phyloP scores from a whole-genome alignment of 1,140 invertebrate species.

The Cataglyphis hispanica region DNA sequence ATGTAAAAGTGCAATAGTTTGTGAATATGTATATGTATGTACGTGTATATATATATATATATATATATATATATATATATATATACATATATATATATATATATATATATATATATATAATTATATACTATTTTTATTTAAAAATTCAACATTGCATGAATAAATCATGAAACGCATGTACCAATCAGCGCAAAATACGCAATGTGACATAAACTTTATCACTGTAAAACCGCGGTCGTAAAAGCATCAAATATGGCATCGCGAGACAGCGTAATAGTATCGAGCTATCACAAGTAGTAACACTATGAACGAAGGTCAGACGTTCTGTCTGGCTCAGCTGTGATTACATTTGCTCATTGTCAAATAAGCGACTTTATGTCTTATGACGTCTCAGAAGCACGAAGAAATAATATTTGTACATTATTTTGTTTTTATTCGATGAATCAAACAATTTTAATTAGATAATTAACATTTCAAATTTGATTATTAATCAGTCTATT shows the following conservation, averaged over 20 bases:
- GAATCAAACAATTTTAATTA: neutral
- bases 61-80: too few species aligned
- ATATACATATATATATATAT: too few species aligned
- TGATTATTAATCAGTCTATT: too few species aligned
- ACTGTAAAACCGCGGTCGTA: neutral
- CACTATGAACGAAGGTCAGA: constrained; percentile 13
- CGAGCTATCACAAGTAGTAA: constrained; percentile 43
- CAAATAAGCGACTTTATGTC: constrained; percentile 17
- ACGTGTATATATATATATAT: too few species aligned
- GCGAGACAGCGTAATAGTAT: neutral
- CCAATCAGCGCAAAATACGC: constrained; percentile 2
- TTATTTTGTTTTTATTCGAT: neutral
- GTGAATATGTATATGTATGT: too few species aligned
- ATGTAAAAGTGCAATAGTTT: neutral
- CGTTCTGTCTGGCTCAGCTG: constrained; percentile 31
- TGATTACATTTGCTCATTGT: constrained; percentile 42
- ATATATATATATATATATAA: too few species aligned
- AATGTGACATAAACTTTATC: constrained; percentile 21
- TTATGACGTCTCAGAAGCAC: too few species aligned
- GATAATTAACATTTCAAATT: too few species aligned
- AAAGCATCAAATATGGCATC: neutral
- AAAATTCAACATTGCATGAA: neutral
- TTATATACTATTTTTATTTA: neutral
- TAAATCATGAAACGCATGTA: neutral
- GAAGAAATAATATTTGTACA: neutral